A percentile compares a stretch with the other conserved stretches of the same genome.
These are phyloP conservation scores for Heterotis niloticus DNA, from an alignment of 2,113 vertebrate genomes.

Conservation along the genomic window DNA sequence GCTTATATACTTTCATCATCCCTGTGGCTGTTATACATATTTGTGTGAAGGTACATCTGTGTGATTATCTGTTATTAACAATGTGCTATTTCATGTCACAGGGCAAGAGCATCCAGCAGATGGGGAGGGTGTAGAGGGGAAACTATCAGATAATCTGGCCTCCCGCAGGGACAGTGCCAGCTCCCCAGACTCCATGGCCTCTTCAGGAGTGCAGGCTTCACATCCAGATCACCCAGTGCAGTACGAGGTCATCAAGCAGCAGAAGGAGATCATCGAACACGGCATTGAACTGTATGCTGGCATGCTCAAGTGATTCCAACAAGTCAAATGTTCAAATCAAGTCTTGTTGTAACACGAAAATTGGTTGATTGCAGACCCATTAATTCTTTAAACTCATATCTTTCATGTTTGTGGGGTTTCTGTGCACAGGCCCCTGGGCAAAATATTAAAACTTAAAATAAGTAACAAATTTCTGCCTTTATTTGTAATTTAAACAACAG, in stretches of 20 bases:
- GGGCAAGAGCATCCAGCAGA: conserved; percentile 82
- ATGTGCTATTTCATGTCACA: conserved; percentile 36
- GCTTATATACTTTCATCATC: not conserved
- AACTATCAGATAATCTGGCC: conserved; percentile 71
- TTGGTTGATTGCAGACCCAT: too few species aligned
- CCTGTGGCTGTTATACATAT: not conserved
- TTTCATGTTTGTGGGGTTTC: too few species aligned
- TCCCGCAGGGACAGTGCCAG: conserved; percentile 81
- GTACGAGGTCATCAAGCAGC: conserved; percentile 97
- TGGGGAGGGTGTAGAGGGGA: conserved; percentile 74
- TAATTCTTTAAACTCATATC: too few species aligned
- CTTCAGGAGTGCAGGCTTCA: conserved; percentile 69
- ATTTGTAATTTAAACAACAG: too few species aligned
- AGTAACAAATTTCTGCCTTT: too few species aligned
- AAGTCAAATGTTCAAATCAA: not conserved
- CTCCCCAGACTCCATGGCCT: conserved; percentile 87
- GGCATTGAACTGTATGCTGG: conserved; percentile 88
- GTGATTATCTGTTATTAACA: not conserved
- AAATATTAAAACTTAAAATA: too few species aligned
- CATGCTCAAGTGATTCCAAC: not conserved
- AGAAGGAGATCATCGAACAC: conserved; percentile 97
- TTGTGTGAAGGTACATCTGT: not conserved
- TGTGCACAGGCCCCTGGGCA: too few species aligned
- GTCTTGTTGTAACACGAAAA: not conserved
- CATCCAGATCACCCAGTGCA: conserved; percentile 88